These are phyloP conservation scores for Megaceryle torquata DNA, from an alignment of 2,113 vertebrate genomes.

Conservation along the genomic window DNA sequence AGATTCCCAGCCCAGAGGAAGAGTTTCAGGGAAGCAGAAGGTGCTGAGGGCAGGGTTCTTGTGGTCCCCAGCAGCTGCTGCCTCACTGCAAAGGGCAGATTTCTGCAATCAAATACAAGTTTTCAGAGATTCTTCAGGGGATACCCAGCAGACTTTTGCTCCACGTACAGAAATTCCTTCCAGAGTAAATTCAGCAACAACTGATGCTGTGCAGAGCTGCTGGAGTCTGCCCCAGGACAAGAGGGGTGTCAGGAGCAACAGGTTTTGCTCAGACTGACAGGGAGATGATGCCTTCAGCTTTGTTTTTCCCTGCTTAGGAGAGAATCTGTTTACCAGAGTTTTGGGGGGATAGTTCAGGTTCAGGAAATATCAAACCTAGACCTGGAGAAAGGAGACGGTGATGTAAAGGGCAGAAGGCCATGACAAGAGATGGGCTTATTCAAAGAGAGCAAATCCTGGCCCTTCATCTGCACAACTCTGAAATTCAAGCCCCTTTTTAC, in stretches of 20 bases:
- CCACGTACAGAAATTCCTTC: neutral
- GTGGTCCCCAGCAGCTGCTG: accelerated
- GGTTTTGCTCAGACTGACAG: too few species aligned
- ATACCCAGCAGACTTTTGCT: accelerated
- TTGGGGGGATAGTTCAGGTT: neutral
- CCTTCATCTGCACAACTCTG: accelerated
- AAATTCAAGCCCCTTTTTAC: neutral
- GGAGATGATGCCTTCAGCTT: accelerated
- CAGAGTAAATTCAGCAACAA: accelerated
- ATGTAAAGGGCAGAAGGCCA: too few species aligned
- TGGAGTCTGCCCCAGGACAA: accelerated
- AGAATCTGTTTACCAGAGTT: neutral
- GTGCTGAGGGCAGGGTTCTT: accelerated
- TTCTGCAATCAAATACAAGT: neutral
- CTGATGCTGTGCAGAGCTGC: accelerated
- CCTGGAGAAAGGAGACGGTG: accelerated
- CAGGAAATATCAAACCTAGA: neutral
- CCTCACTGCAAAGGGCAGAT: too few species aligned
- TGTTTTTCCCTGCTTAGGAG: neutral
- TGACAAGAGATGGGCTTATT: neutral
- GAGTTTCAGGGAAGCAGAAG: neutral
- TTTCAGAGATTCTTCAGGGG: accelerated
- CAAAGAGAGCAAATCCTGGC: neutral
- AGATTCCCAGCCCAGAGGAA: accelerated
- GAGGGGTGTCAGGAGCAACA: neutral